These are phyloP conservation scores for Himalopsyche kuldschensis DNA, from an alignment of 2,888 invertebrate genomes.

Conservation along the genomic window DNA sequence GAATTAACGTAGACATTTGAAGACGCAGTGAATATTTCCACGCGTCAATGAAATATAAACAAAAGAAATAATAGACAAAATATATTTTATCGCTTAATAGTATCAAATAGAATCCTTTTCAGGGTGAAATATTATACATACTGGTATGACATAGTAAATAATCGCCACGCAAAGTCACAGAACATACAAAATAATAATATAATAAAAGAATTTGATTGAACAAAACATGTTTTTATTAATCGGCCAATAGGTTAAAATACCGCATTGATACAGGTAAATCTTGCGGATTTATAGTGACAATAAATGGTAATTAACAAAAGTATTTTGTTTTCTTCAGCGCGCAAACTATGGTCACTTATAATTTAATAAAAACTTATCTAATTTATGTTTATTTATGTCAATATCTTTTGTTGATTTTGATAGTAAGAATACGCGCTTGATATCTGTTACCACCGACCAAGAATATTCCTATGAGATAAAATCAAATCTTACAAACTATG, in stretches of 20 bases:
- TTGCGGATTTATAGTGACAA: background rate
- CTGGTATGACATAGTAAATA: background rate
- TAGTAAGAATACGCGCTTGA: background rate
- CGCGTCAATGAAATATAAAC: background rate
- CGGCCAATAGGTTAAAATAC: background rate
- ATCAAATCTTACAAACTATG: constrained; percentile 20
- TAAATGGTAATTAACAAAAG: background rate
- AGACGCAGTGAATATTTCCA: background rate
- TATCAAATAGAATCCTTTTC: background rate
- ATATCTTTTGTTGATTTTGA: background rate
- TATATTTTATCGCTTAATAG: background rate
- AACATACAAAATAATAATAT: background rate
- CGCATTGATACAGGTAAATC: background rate
- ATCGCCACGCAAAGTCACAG: background rate
- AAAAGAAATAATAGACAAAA: background rate
- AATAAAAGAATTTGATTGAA: background rate
- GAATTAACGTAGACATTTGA: background rate
- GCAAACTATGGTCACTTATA: background rate
- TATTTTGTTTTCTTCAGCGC: background rate
- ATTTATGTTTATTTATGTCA: background rate
- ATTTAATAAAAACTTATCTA: background rate
- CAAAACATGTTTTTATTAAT: background rate
- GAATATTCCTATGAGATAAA: constrained; percentile 6
- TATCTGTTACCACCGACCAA: background rate
- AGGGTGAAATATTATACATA: background rate